A percentile compares a stretch with the other conserved stretches of the same genome.
Conservation (phyloP, 1,140 invertebrate genomes). For the Camponotus pennsylvanicus region DNA sequence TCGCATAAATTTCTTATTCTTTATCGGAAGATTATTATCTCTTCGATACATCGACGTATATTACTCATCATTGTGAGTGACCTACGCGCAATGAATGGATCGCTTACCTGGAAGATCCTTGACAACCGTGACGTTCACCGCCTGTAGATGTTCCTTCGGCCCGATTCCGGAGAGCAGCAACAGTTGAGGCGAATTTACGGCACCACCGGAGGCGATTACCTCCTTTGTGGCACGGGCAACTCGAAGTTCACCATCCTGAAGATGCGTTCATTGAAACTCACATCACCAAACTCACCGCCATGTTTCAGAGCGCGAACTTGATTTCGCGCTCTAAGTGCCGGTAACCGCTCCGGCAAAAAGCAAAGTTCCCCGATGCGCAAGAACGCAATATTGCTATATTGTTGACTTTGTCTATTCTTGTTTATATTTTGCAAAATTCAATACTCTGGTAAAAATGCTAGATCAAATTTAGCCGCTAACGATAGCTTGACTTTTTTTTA, state of each 20-base stretch:
- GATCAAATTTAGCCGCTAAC: neutral
- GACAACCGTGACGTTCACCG: slow-evolving; percentile 84
- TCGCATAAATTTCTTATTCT: neutral
- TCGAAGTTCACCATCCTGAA: slow-evolving; percentile 71
- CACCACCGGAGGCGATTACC: slow-evolving; percentile 87
- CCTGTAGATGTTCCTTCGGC: slow-evolving; percentile 87
- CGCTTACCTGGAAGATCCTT: slow-evolving; percentile 87
- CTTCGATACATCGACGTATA: slow-evolving; percentile 1
- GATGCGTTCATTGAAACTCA: slow-evolving; percentile 65
- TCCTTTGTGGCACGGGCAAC: slow-evolving; percentile 82
- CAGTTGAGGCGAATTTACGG: slow-evolving; percentile 89
- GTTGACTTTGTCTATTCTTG: neutral
- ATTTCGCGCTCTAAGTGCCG: slow-evolving; percentile 54
- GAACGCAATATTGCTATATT: neutral
- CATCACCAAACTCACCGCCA: slow-evolving; percentile 46
- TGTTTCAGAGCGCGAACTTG: slow-evolving; percentile 37
- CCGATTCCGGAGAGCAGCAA: slow-evolving; percentile 91
- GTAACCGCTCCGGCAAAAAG: slow-evolving; percentile 39
- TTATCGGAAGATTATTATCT: neutral
- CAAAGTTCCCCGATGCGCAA: slow-evolving; percentile 34
- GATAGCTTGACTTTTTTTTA: neutral
- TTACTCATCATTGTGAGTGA: slow-evolving; percentile 18
- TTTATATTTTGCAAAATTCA: neutral
- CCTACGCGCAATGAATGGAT: slow-evolving; percentile 39
- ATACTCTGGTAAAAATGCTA: neutral